Conservation (phyloP, 2,113 vertebrate species). For the Nerophis lumbriciformis region DNA sequence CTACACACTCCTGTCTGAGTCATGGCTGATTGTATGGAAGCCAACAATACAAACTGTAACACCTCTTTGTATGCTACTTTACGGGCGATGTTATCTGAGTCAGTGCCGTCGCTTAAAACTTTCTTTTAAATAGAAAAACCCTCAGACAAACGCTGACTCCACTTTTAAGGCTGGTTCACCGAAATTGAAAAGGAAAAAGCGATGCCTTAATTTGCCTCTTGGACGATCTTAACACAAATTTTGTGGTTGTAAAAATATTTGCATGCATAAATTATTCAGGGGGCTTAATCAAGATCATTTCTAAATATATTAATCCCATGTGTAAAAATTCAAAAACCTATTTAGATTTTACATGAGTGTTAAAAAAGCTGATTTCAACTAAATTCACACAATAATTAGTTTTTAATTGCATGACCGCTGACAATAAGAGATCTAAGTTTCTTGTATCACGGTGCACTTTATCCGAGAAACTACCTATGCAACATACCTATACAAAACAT, state of each 20-base stretch:
- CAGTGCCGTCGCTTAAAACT: slow-evolving; percentile 8
- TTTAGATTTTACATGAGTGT: too few relatives aligned
- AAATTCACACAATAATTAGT: too few relatives aligned
- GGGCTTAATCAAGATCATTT: too few relatives aligned
- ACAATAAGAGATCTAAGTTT: too few relatives aligned
- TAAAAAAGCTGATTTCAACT: too few relatives aligned
- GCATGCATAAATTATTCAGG: too few relatives aligned
- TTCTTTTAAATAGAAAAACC: slow-evolving; percentile 2
- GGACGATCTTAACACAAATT: not conserved
- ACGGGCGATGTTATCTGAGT: slow-evolving; percentile 15
- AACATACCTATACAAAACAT: too few relatives aligned
- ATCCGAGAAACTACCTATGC: too few relatives aligned
- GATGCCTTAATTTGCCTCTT: not conserved
- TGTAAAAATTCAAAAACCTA: too few relatives aligned
- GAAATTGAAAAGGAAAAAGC: slow-evolving; percentile 2
- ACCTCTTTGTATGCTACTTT: slow-evolving; percentile 2
- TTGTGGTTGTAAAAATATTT: not conserved
- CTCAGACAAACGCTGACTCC: slow-evolving; percentile 11
- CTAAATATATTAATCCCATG: too few relatives aligned
- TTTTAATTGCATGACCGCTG: too few relatives aligned
- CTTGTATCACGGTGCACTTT: too few relatives aligned
- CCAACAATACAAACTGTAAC: slow-evolving; percentile 12
- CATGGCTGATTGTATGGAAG: slow-evolving; percentile 30
- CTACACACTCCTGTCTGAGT: slow-evolving; percentile 21
- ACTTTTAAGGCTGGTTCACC: slow-evolving; percentile 2